Evolutionary conservation across 2,113 vertebrate species (phyloP), one percentile per base, ranked within the genome.

Genomic region (Turdus rufiventris): DNA sequence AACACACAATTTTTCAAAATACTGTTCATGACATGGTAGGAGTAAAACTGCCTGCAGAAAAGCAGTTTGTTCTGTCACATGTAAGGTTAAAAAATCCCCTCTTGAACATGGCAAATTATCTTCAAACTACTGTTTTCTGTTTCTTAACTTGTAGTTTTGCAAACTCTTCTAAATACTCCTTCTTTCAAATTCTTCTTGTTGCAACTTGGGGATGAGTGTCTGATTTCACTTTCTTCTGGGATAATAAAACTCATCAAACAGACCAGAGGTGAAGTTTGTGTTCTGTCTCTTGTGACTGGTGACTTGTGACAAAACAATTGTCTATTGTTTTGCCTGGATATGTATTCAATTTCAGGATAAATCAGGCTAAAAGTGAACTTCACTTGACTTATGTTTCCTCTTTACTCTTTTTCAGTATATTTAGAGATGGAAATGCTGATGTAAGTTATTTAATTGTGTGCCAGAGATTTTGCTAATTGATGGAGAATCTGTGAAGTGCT

Each of bases 301-400:
- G 45, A 29, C 50, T 29, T 51, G 50, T 28, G 50, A 51, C 50
- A 28, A 28, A 51, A 51, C 50, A 51, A 51, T 51, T 51, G 50
- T 51, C 50, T 84, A 36, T 56, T 96, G 54, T 96, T 97, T 93
- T 85, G 33, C 50, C 92, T 85, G 93, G 72, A 62, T 87, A 71
- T 84, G 70, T 86, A 79, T 24, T 34, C 29, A 29, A 2, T 54
- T 25, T 38, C 0, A 1, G 65, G 29, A 65, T 80, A 88, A 91
- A 94, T 67, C 24, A 48, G 85, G 94, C 79, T 92, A 79, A 86
- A 89, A 85, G 93, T 85, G 77, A 95, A 47, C 73, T 23, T 42
- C 10, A 43, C 48, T 72, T 81, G 24, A 56, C 61, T 96, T 95
- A 75, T 88, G 33, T 90, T 95, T 96, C 93, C 74, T 85, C 90